Evolutionary conservation across 2,888 invertebrate genomes (phyloP), one percentile per base, ranked within the genome.

Genomic region (Serrognathus titanus): DNA sequence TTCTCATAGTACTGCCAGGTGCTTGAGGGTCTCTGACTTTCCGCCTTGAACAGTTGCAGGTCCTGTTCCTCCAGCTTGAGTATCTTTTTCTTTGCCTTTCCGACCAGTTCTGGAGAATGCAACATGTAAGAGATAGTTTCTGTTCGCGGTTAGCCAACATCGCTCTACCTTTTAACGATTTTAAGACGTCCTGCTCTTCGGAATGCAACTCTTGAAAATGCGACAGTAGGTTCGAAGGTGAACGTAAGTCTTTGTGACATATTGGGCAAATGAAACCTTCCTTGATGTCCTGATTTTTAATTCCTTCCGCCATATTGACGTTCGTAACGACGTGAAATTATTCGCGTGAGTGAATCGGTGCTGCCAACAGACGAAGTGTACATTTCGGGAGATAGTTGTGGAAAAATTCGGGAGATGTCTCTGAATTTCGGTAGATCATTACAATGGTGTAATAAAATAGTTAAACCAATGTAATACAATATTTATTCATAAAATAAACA

Each of bases 221-320:
- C 63, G 85, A 83, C 53, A 92, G 89, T 54, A 97, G 81, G 72
- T 90, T 88, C 51, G 86, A 83, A 5, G 93, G 88, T 10, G 93
- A 90, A 72, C 92, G 90, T 47, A 94, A 82, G 76, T 97, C 96
- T 39, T 88, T 87, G 79, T 93, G 90, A 72, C 97, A 97, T 68
- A 96, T 92, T 0, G 97, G 97, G 76, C 97, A 97, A 8, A 97
- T 81, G 73, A 97, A 97, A 4, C 97, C 97, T 78, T 97, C 96
- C 58, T 92, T 80, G 65, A 94, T 89, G 69, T 85, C 83, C 3
- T 75, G 77, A 40, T 82, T 83, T 24, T 51, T 46, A 50, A 80
- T 57, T 16, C 58, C 52, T 55, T 62, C 59, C 16, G 62, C 61
- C 65, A 65, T 65, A 40, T 38, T 31, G 41, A 20, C 16, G 9